These are phyloP conservation scores for Anguilla anguilla DNA, from an alignment of 2,797 vertebrate species.

Conservation along the genomic window DNA sequence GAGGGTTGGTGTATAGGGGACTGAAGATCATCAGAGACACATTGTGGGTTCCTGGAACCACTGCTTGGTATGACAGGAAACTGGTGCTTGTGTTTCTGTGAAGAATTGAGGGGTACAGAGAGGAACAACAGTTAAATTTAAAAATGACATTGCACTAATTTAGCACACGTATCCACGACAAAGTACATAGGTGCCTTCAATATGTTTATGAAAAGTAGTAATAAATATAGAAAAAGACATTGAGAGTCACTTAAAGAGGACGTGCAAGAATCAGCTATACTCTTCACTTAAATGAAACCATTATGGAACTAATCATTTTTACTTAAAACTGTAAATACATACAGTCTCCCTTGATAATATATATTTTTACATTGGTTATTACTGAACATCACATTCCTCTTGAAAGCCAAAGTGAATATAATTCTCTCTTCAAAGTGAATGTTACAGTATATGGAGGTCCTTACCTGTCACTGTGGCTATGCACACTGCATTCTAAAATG, in stretches of 20 bases:
- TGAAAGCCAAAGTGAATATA: not conserved
- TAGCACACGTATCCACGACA: too few relatives aligned
- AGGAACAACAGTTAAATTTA: not conserved
- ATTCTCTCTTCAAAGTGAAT: not conserved
- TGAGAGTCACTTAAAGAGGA: too few relatives aligned
- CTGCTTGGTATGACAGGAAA: not conserved
- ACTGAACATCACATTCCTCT: not conserved
- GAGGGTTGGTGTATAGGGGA: conserved; percentile 4
- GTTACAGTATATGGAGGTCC: not conserved
- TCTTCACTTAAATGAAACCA: too few relatives aligned
- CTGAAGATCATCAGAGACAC: not conserved
- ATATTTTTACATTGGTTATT: not conserved
- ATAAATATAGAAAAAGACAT: too few relatives aligned
- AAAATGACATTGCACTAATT: too few relatives aligned
- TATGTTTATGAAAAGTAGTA: too few relatives aligned
- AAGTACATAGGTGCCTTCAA: too few relatives aligned
- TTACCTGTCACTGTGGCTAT: conserved; percentile 33
- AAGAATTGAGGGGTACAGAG: not conserved
- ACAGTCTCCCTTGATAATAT: too few relatives aligned
- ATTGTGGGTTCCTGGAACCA: not conserved
- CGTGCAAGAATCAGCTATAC: too few relatives aligned
- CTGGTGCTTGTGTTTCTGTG: conserved; percentile 37
- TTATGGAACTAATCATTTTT: too few relatives aligned
- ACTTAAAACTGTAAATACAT: too few relatives aligned
- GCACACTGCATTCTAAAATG: not conserved